Evolutionary conservation across 2,113 vertebrate species (phyloP).

Genomic region (Chloroceryle aenea): DNA sequence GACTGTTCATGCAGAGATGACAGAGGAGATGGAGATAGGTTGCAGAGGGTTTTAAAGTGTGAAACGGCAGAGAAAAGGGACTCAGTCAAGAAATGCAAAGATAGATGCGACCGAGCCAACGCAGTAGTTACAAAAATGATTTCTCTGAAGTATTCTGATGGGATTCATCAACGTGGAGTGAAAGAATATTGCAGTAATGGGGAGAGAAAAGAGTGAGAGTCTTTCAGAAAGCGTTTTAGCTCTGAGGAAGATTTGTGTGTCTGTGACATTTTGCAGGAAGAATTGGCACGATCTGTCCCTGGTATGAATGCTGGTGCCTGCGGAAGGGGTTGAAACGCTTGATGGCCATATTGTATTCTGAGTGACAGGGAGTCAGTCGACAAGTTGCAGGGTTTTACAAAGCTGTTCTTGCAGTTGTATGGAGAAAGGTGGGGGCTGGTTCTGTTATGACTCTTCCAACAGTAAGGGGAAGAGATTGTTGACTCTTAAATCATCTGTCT

Average conservation of each 20-base stretch:
- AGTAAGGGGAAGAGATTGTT: constrained; percentile 1
- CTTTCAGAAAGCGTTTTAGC: not conserved
- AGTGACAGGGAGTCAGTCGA: not conserved
- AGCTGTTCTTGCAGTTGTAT: not conserved
- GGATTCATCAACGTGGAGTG: not conserved
- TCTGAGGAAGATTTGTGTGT: not conserved
- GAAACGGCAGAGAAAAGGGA: not conserved
- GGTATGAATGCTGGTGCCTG: not conserved
- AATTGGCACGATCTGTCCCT: not conserved
- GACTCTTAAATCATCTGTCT: not conserved
- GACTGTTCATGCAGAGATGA: not conserved
- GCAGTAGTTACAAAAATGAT: not conserved
- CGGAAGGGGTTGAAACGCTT: not conserved
- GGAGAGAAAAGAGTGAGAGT: not conserved
- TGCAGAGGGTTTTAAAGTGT: not conserved
- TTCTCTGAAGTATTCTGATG: not conserved
- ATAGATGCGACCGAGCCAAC: not conserved
- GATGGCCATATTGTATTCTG: not conserved
- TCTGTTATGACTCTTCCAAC: constrained; percentile 13
- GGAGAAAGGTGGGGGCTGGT: constrained; percentile 3
- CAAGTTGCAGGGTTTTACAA: not conserved
- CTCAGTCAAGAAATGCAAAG: not conserved
- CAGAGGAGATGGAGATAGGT: not conserved
- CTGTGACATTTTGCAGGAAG: not conserved
- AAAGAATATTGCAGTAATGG: constrained; percentile 1